These are phyloP conservation scores for Patella ulyssiponensis DNA, from an alignment of 2,888 invertebrate species.

Conservation along the genomic window DNA sequence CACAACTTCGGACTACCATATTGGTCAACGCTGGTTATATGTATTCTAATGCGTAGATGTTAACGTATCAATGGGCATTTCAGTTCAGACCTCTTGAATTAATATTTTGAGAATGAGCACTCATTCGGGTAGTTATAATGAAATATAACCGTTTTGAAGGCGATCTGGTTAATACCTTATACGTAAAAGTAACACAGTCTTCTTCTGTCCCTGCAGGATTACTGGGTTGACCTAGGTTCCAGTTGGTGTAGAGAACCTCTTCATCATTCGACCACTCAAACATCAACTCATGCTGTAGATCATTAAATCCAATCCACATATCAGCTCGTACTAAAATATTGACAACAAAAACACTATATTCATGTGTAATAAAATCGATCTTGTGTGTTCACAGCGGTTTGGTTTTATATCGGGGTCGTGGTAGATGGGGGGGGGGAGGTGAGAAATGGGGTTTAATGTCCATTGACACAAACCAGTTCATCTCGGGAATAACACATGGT, in stretches of 20 bases:
- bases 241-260: conserved; percentile 59
- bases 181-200: conserved; percentile 54
- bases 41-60: too few relatives aligned
- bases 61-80: background rate
- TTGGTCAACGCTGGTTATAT: too few relatives aligned
- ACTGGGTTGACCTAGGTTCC: conserved; percentile 57
- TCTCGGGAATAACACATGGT: too few relatives aligned
- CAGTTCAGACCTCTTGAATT: background rate
- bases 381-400: too few relatives aligned
- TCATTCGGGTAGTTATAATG: conserved; percentile 8
- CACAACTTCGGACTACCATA: too few relatives aligned
- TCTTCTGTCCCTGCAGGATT: conserved; percentile 44
- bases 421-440: too few relatives aligned
- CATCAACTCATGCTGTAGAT: conserved; percentile 43
- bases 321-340: conserved; percentile 29
- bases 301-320: conserved; percentile 64
- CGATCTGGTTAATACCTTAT: conserved; percentile 20
- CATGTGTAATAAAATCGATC: too few relatives aligned
- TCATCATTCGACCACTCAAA: conserved; percentile 58
- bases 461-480: too few relatives aligned
- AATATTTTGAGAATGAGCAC: background rate
- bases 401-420: too few relatives aligned
- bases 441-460: too few relatives aligned
- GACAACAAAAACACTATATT: too few relatives aligned
- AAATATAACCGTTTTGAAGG: too few relatives aligned